phyloP scores from a whole-genome alignment of 2,888 invertebrate genomes.

The Saturnia japonica region DNA sequence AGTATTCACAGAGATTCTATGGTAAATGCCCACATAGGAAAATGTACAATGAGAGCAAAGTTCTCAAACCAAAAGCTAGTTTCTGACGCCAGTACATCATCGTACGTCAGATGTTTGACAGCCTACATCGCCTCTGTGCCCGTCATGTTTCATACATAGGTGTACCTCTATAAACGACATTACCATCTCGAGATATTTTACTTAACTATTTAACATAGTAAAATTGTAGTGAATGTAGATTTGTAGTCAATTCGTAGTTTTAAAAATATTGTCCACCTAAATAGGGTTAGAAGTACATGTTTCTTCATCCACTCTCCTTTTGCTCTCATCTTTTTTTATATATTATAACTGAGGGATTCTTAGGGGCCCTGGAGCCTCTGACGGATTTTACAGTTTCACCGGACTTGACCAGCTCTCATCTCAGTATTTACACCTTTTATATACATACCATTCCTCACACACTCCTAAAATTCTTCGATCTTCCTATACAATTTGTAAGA shows the following conservation, averaged over 20 bases:
- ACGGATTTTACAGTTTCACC: no score
- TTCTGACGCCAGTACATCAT: slow-evolving; percentile 61
- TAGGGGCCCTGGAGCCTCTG: no score
- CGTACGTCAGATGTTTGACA: slow-evolving; percentile 71
- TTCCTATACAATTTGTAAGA: no score
- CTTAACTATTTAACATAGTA: not conserved
- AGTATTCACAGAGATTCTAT: not conserved
- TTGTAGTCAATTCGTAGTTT: not conserved
- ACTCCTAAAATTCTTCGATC: no score
- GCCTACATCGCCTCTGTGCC: slow-evolving; percentile 50
- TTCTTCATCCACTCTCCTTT: no score
- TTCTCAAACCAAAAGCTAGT: slow-evolving; percentile 57
- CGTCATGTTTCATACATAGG: slow-evolving; percentile 23
- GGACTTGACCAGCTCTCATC: no score
- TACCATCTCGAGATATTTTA: not conserved
- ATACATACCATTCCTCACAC: no score
- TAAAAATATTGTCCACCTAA: not conserved
- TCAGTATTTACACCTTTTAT: no score
- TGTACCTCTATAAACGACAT: not conserved
- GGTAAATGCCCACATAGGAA: not conserved
- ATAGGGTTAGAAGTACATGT: no score
- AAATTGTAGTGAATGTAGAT: not conserved
- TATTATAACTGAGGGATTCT: no score
- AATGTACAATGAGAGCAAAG: slow-evolving; percentile 30
- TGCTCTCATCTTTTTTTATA: no score